Conservation (phyloP, 2,888 invertebrate species). For the Epinotia ramella region DNA sequence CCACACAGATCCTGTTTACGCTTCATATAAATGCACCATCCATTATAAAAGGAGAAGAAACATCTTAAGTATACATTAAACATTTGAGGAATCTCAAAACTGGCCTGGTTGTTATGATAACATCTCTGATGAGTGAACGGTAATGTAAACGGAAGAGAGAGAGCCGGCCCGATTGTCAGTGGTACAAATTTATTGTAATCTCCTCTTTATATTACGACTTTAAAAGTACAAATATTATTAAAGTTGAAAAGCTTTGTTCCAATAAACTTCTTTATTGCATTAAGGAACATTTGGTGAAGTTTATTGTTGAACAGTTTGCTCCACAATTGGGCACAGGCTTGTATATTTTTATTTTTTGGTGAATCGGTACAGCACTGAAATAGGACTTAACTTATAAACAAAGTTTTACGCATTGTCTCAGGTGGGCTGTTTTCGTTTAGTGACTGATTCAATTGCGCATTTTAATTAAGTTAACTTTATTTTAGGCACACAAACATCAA, state of each 20-base stretch:
- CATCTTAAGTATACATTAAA: slow-evolving; percentile 41
- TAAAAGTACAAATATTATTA: slow-evolving; percentile 39
- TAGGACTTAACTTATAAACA: slow-evolving; percentile 23
- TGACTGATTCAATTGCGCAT: slow-evolving; percentile 6
- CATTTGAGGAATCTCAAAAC: slow-evolving; percentile 43
- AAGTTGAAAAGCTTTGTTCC: slow-evolving; percentile 37
- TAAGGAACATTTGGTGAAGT: slow-evolving; percentile 36
- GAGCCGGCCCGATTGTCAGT: slow-evolving; percentile 31
- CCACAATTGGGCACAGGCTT: slow-evolving; percentile 12
- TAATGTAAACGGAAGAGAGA: slow-evolving; percentile 40
- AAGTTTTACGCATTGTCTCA: slow-evolving; percentile 5
- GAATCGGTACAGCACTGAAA: slow-evolving; percentile 4
- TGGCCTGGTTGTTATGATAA: slow-evolving; percentile 41
- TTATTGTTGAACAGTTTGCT: slow-evolving; percentile 25
- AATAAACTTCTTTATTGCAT: slow-evolving; percentile 28
- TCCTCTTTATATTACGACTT: slow-evolving; percentile 35
- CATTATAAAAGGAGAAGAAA: slow-evolving; percentile 34
- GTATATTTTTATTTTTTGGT: slow-evolving; percentile 26
- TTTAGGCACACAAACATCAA: neutral
- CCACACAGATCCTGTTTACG: slow-evolving; percentile 26
- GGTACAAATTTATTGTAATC: slow-evolving; percentile 37
- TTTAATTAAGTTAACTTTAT: slow-evolving; percentile 9
- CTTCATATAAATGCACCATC: slow-evolving; percentile 33
- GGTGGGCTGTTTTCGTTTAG: slow-evolving; percentile 14
- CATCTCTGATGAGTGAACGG: slow-evolving; percentile 33